Conservation (phyloP, 2,797 vertebrate genomes). For the Danio aesculapii region DNA sequence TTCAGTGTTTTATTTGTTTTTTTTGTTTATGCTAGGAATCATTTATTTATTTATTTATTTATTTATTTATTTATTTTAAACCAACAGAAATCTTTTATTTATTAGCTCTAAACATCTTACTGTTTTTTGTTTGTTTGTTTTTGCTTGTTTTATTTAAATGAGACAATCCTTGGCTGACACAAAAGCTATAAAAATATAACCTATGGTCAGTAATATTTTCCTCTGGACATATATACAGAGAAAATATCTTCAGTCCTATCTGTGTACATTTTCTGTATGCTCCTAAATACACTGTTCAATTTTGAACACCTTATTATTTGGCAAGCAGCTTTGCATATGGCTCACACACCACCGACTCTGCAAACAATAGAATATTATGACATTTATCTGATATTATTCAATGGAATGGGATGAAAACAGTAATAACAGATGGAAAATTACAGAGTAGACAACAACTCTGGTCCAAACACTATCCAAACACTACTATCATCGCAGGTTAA, state of each 20-base stretch:
- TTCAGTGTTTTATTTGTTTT: no score
- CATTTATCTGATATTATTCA: conserved; percentile 20
- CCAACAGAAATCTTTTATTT: no score
- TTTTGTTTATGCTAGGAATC: not conserved
- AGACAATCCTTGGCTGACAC: not conserved
- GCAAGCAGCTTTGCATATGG: conserved; percentile 23
- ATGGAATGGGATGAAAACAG: not conserved
- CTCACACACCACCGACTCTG: conserved; percentile 12
- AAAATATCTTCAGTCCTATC: not conserved
- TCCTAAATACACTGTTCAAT: conserved; percentile 1
- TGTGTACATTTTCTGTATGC: not conserved
- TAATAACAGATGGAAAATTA: conserved; percentile 31
- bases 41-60: not conserved
- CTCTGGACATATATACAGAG: not conserved
- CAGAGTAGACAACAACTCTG: conserved; percentile 30
- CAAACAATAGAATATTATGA: conserved; percentile 51
- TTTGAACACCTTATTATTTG: not conserved
- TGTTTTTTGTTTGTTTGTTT: no score
- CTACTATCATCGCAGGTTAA: conserved; percentile 46
- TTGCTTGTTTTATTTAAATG: no score
- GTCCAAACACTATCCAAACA: conserved; percentile 38
- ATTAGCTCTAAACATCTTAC: no score
- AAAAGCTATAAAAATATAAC: not conserved
- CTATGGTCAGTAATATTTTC: not conserved
- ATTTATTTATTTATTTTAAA: no score